Evolutionary conservation across 2,888 invertebrate genomes (phyloP).

Genomic region (Tetramorium bicarinatum): DNA sequence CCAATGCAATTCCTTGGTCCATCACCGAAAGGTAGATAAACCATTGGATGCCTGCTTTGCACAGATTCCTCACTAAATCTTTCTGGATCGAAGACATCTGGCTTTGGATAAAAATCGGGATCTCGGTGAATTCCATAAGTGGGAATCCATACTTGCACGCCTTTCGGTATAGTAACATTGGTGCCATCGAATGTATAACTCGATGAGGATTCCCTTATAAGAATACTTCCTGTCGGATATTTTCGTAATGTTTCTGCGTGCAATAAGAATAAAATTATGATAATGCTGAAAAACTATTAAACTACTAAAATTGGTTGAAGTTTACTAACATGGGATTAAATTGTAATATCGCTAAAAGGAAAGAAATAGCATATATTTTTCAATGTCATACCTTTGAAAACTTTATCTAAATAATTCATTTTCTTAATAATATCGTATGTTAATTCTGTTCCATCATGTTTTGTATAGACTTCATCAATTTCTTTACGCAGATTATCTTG

Average conservation of each 20-base stretch:
- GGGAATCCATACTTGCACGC: constrained; percentile 71
- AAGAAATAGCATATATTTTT: not conserved
- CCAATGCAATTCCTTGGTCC: constrained; percentile 79
- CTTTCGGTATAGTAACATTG: constrained; percentile 72
- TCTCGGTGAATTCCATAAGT: constrained; percentile 78
- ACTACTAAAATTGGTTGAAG: no score
- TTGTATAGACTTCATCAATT: constrained; percentile 77
- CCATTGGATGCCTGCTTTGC: constrained; percentile 73
- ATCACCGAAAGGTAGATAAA: constrained; percentile 74
- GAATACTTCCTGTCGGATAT: constrained; percentile 55
- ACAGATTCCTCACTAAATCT: constrained; percentile 74
- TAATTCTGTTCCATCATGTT: constrained; percentile 78
- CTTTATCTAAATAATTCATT: constrained; percentile 86
- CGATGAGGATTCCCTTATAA: constrained; percentile 68
- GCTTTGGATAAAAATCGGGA: constrained; percentile 77
- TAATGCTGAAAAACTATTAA: not conserved
- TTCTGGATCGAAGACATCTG: constrained; percentile 78
- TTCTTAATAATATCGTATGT: constrained; percentile 84
- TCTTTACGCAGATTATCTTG: constrained; percentile 85
- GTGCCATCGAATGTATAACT: constrained; percentile 75
- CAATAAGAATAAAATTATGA: not conserved
- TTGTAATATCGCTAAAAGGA: not conserved
- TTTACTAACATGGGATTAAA: not conserved
- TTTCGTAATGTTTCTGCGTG: constrained; percentile 29
- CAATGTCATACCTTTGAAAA: constrained; percentile 79